Evolutionary conservation across 1,140 invertebrate genomes (phyloP).

Genomic region (Proales similis): DNA sequence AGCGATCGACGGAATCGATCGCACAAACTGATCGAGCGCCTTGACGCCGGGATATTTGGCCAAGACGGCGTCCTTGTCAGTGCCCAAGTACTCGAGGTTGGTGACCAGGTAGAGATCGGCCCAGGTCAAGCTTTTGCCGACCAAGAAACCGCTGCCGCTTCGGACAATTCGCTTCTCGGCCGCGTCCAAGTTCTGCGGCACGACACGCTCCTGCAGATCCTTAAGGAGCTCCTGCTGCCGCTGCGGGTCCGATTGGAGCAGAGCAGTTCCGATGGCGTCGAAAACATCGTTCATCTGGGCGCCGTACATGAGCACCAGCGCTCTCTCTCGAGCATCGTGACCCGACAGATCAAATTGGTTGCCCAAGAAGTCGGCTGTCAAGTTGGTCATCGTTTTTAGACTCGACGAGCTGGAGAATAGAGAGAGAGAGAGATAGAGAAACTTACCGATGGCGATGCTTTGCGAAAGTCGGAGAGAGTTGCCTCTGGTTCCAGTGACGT

Average conservation of each 20-base stretch:
- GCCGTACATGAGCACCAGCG: not conserved
- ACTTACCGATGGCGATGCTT: too few relatives aligned
- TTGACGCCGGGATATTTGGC: slow-evolving; percentile 5
- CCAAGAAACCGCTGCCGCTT: not conserved
- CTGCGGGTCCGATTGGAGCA: too few relatives aligned
- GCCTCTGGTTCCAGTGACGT: not conserved
- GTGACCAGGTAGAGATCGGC: slow-evolving; percentile 17
- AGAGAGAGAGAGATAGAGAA: too few relatives aligned
- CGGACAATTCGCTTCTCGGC: not conserved
- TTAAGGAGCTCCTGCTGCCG: not conserved
- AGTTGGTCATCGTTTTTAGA: too few relatives aligned
- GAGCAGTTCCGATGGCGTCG: not conserved
- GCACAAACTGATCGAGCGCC: not conserved
- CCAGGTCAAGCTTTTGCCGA: slow-evolving; percentile 18
- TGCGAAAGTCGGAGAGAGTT: not conserved
- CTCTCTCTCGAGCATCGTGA: not conserved
- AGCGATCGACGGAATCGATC: not conserved
- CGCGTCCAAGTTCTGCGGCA: not conserved
- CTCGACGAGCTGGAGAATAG: too few relatives aligned
- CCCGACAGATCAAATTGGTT: not conserved
- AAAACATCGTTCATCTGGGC: not conserved
- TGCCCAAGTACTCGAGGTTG: not conserved
- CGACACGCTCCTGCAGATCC: not conserved
- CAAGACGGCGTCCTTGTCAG: not conserved
- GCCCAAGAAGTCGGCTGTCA: not conserved